Conservation (phyloP, 2,797 vertebrate species). For the Garrulus glandarius region DNA sequence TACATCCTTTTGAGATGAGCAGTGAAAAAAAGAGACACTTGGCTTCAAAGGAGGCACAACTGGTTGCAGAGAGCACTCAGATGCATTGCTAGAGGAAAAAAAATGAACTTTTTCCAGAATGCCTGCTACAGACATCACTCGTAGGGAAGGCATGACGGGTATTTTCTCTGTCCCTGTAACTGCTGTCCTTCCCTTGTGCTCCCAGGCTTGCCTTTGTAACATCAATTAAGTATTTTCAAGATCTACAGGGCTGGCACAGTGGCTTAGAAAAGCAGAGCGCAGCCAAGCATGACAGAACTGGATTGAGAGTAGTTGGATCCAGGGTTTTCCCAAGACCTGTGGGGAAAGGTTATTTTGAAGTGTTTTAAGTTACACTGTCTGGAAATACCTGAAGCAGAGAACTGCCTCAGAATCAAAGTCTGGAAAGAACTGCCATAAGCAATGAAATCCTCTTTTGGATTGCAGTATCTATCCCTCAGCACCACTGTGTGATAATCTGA, state of each 20-base stretch:
- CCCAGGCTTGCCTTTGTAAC: constrained; percentile 14
- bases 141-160: background rate
- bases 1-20: background rate
- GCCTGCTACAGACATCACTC: background rate
- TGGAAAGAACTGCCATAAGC: background rate
- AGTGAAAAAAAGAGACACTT: background rate
- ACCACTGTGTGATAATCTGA: background rate
- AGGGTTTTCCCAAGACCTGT: background rate
- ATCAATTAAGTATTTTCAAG: background rate
- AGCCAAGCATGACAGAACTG: constrained; percentile 23
- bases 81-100: background rate
- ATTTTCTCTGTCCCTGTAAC: background rate
- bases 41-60: background rate
- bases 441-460: background rate
- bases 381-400: background rate
- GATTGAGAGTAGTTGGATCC: background rate
- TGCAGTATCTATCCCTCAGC: background rate
- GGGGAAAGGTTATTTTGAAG: background rate
- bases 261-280: background rate
- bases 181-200: background rate
- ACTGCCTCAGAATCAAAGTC: background rate
- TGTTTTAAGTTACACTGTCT: background rate
- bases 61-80: background rate
- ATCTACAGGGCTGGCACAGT: background rate
- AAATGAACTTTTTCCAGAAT: background rate